Evolutionary conservation across 2,797 vertebrate species (phyloP), one percentile per base, ranked within the genome.

Genomic region (Corythornis leucogaster): DNA sequence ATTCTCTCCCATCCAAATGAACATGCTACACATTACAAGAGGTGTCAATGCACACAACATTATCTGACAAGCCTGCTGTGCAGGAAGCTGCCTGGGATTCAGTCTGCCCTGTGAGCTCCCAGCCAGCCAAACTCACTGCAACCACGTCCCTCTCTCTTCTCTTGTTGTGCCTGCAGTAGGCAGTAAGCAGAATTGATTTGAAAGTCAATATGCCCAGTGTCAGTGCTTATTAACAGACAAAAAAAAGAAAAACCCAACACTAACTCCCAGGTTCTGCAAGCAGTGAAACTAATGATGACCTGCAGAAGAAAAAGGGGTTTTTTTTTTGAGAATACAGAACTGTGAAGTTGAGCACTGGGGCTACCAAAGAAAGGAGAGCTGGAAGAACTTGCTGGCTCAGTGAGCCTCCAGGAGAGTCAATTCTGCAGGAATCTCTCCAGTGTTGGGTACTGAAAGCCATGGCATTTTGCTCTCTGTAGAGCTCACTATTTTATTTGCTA

Each of bases 51-150:
- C 42, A 88, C 91, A 83, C 62, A 87, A 90, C 92, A 93, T 69
- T 82, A 88, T 85, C 90, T 92, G 54, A 91, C 91, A 82, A 92
- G 61, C 35, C 30, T 61, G 30, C 69, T 90, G 71, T 91, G 50
- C 66, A 75, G 71, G 68, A 80, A 90, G 33, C 75, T 90, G 90
- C 24, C 78, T 88, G 78, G 30, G 84, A 82, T 82, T 93, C 33
- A 33, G 57, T 28, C 54, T 85, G 50, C 11, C 63, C 70, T 74
- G 43, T 73, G 57, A 90, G 68, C 31, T 80, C 64, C 28, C 31
- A 66, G 68, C 71, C 69, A 73, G 85, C 67, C 80, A 62, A 76
- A 58, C 53, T 80, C 28, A 35, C 73, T 87, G 35, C 2, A 3
- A 55, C 40, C 58, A 46, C 35, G 5, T 18, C 75, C 66, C n/a